Percentiles rank a stretch among this genome's conserved stretches.
phyloP scores from a whole-genome alignment of 2,888 invertebrate genomes.

The Subacronicta megacephala region DNA sequence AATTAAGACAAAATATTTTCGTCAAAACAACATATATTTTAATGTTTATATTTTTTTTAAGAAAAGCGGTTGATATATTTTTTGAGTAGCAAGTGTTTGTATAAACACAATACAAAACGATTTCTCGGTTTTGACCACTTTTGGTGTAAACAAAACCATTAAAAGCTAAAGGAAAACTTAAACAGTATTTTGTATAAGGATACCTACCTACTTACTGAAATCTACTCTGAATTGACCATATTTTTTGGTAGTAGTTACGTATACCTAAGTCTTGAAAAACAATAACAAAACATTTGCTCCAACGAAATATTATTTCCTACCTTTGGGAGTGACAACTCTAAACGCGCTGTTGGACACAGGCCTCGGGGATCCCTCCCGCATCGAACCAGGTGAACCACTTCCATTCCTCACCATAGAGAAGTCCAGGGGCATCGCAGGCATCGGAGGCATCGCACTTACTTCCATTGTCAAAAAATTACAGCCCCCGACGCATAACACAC shows the following conservation, averaged over 20 bases:
- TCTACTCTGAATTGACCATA: background rate
- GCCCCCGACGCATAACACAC: conserved; percentile 66
- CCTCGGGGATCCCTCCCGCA: conserved; percentile 81
- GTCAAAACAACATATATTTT: no score
- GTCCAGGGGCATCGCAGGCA: conserved; percentile 91
- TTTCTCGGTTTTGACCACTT: no score
- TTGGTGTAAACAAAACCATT: no score
- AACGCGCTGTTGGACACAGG: conserved; percentile 90
- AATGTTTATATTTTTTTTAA: no score
- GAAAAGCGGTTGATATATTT: no score
- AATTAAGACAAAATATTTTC: no score
- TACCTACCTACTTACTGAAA: no score
- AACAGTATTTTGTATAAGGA: background rate
- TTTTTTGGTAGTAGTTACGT: background rate
- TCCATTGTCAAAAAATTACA: conserved; percentile 85
- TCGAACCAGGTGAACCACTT: conserved; percentile 73
- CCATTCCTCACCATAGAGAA: conserved; percentile 90
- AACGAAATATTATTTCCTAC: conserved; percentile 67
- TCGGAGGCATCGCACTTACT: conserved; percentile 90
- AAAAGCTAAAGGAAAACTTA: no score
- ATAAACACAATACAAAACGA: no score
- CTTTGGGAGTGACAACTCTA: conserved; percentile 92
- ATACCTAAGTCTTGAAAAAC: conserved; percentile 18
- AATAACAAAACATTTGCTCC: conserved; percentile 27
- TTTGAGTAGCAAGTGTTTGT: no score